Base-by-base conservation (phyloP, 2,888 invertebrate species). In the Galeopsomyia nigrocyanea region DNA sequence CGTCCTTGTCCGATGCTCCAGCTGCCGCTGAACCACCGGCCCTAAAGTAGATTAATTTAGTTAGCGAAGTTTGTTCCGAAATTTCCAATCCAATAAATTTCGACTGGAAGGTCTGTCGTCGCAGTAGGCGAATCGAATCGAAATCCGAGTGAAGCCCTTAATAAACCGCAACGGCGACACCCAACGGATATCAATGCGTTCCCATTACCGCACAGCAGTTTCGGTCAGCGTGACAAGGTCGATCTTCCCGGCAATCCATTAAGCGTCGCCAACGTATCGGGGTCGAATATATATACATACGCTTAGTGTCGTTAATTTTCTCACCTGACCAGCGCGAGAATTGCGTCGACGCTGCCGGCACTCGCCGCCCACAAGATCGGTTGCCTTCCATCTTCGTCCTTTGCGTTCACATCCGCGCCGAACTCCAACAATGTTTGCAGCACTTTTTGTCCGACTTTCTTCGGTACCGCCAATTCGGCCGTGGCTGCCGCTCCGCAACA, bases 321-420 rank as follows among this genome's bases (percentile, higher is more conserved):
- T 39, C 77, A 86, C 83, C 96, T 94, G 17, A 97, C 92, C 71
- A 99, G 87, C 0, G 96, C 93, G 61, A 96, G 88, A 69, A 98
- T 93, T 0, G 98, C 98, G 77, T 97, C 95, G 0, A 95, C 93
- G 51, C 96, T 97, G 6, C 98, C 99, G 22, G 98, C 96, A 77
- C 97, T 97, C 0, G 98, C 97, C 0, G 99, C 98, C 99, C 99
- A 99, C 14, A 99, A 88, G 66, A 99, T 88, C 0, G 99, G 98
- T 80, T 97, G 96, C 10, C 99, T 89, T 0, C 96, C 95, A 83
- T 99, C 98, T 57, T 94, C 93, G 86, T 99, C 99, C 68, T 92
- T 90, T 0, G 95, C 95, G 78, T 95, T 93, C 0, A 97, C 94
- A 21, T 92, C 90, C 3, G 95, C 94, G 13, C 94, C 93, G 14